These are phyloP conservation scores for Scomber colias DNA, from an alignment of 2,113 vertebrate species.

Conservation along the genomic window DNA sequence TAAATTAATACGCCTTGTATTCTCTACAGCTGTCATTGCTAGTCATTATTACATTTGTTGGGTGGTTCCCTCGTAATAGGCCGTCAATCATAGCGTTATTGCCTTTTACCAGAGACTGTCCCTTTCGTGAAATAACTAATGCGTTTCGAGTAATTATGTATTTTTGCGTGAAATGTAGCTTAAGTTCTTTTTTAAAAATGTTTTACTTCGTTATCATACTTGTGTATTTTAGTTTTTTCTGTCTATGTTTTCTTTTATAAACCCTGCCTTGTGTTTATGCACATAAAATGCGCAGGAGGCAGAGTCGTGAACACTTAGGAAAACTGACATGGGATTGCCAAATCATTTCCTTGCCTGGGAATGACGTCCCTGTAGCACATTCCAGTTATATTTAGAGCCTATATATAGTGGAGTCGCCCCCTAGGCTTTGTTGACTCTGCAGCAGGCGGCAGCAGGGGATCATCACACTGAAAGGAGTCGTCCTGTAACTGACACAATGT, in stretches of 20 bases:
- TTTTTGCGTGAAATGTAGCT: too few relatives aligned
- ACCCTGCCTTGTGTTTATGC: constrained; percentile 4
- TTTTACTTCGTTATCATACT: too few relatives aligned
- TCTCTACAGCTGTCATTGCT: not conserved
- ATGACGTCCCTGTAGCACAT: constrained; percentile 79
- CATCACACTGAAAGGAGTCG: not conserved
- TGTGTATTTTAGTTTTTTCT: not conserved
- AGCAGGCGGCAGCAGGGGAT: constrained; percentile 41
- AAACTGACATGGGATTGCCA: constrained; percentile 75
- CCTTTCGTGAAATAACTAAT: too few relatives aligned
- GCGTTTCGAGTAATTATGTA: too few relatives aligned
- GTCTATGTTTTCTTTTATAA: not conserved
- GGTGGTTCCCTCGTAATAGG: not conserved
- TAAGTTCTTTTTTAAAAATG: too few relatives aligned
- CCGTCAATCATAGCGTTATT: not conserved
- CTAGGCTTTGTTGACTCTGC: constrained; percentile 78
- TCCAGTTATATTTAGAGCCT: constrained; percentile 89
- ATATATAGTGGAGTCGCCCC: constrained; percentile 84
- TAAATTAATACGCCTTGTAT: not conserved
- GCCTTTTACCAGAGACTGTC: not conserved
- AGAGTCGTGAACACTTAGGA: constrained; percentile 37
- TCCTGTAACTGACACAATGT: constrained; percentile 45
- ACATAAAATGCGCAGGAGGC: constrained; percentile 49
- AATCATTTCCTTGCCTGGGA: constrained; percentile 78
- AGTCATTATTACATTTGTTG: rapidly evolving